phyloP scores from a whole-genome alignment of 2,113 vertebrate genomes.

The Gila orcuttii region DNA sequence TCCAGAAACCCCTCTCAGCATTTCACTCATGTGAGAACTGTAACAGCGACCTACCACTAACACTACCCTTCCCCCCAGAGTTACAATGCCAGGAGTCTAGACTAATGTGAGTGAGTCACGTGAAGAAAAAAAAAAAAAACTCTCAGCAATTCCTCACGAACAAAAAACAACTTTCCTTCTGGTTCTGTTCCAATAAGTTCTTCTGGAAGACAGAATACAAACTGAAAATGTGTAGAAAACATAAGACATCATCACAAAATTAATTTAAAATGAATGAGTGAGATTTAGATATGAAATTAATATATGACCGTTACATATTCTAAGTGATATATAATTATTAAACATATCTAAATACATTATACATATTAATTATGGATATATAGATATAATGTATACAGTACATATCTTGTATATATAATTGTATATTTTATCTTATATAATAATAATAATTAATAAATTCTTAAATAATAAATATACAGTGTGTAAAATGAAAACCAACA shows the following conservation, averaged over 20 bases:
- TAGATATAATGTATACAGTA: no score
- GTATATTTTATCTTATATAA: no score
- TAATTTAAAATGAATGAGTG: no score
- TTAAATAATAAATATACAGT: no score
- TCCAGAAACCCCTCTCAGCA: neutral
- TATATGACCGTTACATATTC: neutral
- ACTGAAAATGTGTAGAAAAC: neutral
- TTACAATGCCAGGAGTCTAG: slow-evolving; percentile 1
- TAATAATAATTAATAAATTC: no score
- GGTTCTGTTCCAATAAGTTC: neutral
- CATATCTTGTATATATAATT: no score
- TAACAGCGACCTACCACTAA: neutral
- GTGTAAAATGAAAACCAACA: no score
- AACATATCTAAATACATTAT: neutral
- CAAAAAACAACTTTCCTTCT: neutral
- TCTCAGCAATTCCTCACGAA: slow-evolving; percentile 9
- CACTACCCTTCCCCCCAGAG: slow-evolving; percentile 7
- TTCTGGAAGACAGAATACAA: neutral
- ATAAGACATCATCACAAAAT: neutral
- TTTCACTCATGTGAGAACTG: neutral
- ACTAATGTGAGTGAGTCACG: slow-evolving; percentile 43
- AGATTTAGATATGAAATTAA: neutral
- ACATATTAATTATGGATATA: no score
- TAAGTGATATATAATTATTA: neutral
- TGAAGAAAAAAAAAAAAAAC: neutral